Evolutionary conservation across 2,797 vertebrate species (phyloP), one percentile per base, ranked within the genome.

Genomic region (Anabas testudineus): DNA sequence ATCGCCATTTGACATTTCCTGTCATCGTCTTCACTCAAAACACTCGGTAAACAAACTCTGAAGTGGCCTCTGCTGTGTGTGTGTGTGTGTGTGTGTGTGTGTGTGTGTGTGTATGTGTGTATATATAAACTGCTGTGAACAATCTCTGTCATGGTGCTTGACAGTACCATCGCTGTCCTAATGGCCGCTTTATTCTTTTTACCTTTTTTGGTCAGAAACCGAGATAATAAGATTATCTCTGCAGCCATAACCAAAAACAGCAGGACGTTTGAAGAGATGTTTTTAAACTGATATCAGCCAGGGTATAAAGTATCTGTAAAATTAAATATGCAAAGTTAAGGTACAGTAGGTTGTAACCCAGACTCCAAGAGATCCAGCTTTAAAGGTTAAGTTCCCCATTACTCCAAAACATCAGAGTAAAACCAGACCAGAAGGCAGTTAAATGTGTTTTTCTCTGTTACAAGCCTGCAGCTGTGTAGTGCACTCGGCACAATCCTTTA

Each of bases 131-230:
- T 42, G 21, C 19, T 49, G 51, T 12, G 30, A 30, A 42, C 49
- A 48, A 19, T 7, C 56, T 57, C 15, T n/a, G 1, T 13, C 5
- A 3, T 52, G 26, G 36, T 14, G 32, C 19, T 15, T 58, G 37
- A 42, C 34, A 58, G 49, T n/a, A 42, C 46, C 56, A 24, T 47
- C 47, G 42, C 57, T n/a, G 21, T 52, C 48, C 14, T 9, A 12
- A 12, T 48, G 47, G 30, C 34, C 51, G 54, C 9, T 74, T 86
- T 75, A 67, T 65, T 66, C 59, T 32, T 49, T 53, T 91, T 78
- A 79, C 91, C 91, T 88, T 93, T 85, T 93, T 91, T 90, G 90
- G 89, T 79, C 68, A 34, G 57, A 74, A 70, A 67, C 28, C 5
- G 34, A 63, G 42, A 66, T 39, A 48, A 70, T 58, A 43, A 60